These are phyloP conservation scores for Catharus bicknelli DNA, from an alignment of 2,113 vertebrate genomes.

Conservation along the genomic window DNA sequence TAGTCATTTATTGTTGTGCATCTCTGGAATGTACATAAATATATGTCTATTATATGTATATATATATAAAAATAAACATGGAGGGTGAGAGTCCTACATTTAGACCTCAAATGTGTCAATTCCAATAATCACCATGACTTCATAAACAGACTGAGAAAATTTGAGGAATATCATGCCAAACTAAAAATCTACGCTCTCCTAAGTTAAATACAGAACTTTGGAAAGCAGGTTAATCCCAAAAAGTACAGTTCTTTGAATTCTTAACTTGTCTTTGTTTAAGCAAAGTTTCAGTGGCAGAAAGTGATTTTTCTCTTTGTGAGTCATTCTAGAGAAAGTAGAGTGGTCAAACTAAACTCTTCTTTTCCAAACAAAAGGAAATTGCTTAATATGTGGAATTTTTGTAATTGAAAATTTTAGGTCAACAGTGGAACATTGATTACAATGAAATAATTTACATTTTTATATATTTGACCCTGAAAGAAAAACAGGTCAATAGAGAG, in stretches of 20 bases:
- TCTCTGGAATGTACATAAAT: neutral
- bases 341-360: neutral
- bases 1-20: neutral
- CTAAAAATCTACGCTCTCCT: accelerated
- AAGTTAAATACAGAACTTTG: neutral
- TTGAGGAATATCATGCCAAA: neutral
- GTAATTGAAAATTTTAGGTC: neutral
- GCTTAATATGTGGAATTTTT: neutral
- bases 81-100: neutral
- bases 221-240: neutral
- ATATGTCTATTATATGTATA: too few relatives aligned
- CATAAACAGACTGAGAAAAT: neutral
- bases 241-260: neutral
- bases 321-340: neutral
- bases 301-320: neutral
- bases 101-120: neutral
- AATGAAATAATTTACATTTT: neutral
- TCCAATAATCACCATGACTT: neutral
- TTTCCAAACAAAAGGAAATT: neutral
- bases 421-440: neutral
- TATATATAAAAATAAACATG: neutral
- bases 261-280: neutral
- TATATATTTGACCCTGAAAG: neutral
- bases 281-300: neutral
- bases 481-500: neutral